phyloP scores from a whole-genome alignment of 2,888 invertebrate genomes.

The Polietes domitor region DNA sequence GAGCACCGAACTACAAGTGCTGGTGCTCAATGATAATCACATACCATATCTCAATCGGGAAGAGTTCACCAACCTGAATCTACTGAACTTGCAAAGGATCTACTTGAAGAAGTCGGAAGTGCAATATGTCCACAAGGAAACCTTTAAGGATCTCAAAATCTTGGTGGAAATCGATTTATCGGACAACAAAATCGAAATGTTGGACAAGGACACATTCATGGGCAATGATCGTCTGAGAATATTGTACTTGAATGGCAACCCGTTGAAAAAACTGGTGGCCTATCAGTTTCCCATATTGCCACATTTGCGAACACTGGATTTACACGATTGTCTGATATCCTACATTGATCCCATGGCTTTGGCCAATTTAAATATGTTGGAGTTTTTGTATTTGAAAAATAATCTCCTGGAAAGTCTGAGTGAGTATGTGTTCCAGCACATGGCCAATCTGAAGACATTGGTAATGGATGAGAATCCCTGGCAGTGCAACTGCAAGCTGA shows the following conservation, averaged over 20 bases:
- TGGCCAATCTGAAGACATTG: conserved; percentile 90
- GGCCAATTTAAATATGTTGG: conserved; percentile 87
- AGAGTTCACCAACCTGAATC: conserved; percentile 89
- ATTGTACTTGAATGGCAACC: conserved; percentile 91
- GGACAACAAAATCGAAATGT: conserved; percentile 88
- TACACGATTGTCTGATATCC: conserved; percentile 90
- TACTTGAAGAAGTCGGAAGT: conserved; percentile 89
- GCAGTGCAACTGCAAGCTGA: conserved; percentile 93
- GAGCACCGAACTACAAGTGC: conserved; percentile 87
- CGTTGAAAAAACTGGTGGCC: conserved; percentile 86
- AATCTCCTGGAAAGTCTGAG: conserved; percentile 89
- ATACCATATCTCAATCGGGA: conserved; percentile 88
- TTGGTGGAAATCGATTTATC: conserved; percentile 93
- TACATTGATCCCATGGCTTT: conserved; percentile 90
- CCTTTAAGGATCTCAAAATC: conserved; percentile 93
- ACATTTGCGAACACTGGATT: conserved; percentile 89
- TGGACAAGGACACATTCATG: conserved; percentile 90
- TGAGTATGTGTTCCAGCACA: conserved; percentile 86
- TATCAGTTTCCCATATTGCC: conserved; percentile 92
- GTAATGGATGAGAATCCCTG: conserved; percentile 93
- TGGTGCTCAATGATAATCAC: conserved; percentile 91
- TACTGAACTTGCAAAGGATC: conserved; percentile 92
- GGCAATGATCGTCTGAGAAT: conserved; percentile 91
- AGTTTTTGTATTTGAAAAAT: conserved; percentile 89
- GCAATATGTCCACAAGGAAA: conserved; percentile 89